Evolutionary conservation across 2,797 vertebrate genomes (phyloP), one percentile per base, ranked within the genome.

Genomic region (Poeciliopsis gracilis): DNA sequence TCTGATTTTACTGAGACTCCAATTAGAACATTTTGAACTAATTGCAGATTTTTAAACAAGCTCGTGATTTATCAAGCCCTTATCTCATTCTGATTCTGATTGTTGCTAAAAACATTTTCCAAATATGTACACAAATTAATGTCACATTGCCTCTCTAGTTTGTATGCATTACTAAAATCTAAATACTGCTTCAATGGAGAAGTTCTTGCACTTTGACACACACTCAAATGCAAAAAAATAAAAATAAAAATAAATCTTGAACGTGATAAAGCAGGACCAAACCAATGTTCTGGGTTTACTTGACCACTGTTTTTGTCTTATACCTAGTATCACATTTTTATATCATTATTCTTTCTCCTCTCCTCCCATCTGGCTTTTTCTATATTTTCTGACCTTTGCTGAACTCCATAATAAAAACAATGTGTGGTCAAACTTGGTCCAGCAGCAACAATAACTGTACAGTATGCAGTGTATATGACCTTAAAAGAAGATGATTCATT

Each of bases 401-500:
- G 11, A 43, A 25, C 25, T 23, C 38, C 23, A 25, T 43, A 45
- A n/a, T 45, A 70, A 70, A 70, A 70, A 70, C 25, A 28, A 8
- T 70, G 41, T 15, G 25, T 70, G 41, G 67, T 46, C 25, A 70
- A 70, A 46, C 8, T 18, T 70, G 28, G 63, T 67, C 20, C 36
- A 67, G 36, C 63, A 41, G 43, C 67, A 45, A 70, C 41, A 70
- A 46, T 70, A 46, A 28, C 13, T 10, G 51, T 30, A 47, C 69
- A 57, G 57, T 49, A 81, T 51, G 25, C 9, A 47, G 11, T n/a
- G 36, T 75, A 36, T 49, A 30, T 80, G 85, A 82, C 85, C 78
- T 80, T 80, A 84, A 89, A 89, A 88, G 82, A 78, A 67, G 45
- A 69, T 72, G 81, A 91, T 87, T 87, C 75, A 86, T 86, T 84